Evolutionary conservation across 1,140 invertebrate genomes (phyloP).

Genomic region (Apis cerana): DNA sequence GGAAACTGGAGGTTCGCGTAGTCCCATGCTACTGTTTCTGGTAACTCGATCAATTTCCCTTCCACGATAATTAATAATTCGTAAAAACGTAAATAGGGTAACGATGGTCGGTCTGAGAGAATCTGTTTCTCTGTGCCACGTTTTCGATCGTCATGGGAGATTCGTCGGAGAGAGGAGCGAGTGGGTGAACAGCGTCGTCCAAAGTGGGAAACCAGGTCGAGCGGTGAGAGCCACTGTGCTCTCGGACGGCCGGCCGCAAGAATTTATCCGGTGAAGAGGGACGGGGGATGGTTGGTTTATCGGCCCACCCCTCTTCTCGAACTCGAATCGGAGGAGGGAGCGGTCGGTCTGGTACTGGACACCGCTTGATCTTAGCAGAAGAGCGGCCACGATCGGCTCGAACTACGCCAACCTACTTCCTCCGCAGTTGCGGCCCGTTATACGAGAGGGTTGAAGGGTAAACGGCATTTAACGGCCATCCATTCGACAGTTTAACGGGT

Average conservation of each 20-base stretch:
- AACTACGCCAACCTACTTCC: constrained; percentile 60
- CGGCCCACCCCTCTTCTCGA: constrained; percentile 65
- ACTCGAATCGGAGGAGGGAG: constrained; percentile 56
- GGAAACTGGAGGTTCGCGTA: not conserved
- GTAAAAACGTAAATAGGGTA: no score
- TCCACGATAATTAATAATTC: not conserved
- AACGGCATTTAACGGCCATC: constrained; percentile 71
- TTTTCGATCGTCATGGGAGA: not conserved
- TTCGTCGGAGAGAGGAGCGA: not conserved
- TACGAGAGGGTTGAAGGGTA: constrained; percentile 66
- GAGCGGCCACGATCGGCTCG: constrained; percentile 63
- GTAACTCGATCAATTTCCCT: no score
- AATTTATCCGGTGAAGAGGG: constrained; percentile 53
- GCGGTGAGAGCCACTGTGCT: no score
- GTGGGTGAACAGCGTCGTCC: not conserved
- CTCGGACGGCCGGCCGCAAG: no score
- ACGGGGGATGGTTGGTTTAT: constrained; percentile 67
- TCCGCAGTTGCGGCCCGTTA: constrained; percentile 57
- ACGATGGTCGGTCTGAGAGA: no score
- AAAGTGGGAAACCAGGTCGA: constrained; percentile 61
- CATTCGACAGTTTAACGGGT: not conserved
- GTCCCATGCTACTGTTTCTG: not conserved
- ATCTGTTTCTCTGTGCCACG: not conserved
- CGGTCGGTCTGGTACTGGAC: constrained; percentile 64
- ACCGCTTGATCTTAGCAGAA: constrained; percentile 72